These are phyloP conservation scores for Dipodomys spectabilis DNA, from an alignment of 2,113 vertebrate genomes.

Conservation along the genomic window DNA sequence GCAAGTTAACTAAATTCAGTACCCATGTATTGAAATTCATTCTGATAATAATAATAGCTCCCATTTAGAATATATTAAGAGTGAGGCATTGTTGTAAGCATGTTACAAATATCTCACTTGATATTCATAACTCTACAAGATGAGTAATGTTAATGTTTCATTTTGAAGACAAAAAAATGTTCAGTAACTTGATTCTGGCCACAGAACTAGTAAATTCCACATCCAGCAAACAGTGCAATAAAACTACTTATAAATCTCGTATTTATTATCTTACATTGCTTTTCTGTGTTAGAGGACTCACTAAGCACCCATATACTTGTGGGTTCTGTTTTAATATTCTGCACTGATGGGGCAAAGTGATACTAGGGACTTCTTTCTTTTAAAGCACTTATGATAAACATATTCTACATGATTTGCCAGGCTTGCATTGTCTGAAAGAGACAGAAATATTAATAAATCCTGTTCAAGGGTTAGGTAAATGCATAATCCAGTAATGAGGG, in stretches of 20 bases:
- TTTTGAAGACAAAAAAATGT: background rate
- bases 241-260: background rate
- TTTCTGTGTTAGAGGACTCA: background rate
- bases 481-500: background rate
- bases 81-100: background rate
- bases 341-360: background rate
- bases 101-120: slow-evolving; percentile 11
- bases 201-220: background rate
- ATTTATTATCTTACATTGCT: background rate
- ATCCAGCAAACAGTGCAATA: background rate
- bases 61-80: background rate
- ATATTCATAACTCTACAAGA: background rate
- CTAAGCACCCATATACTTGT: background rate
- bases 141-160: background rate
- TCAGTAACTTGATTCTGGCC: background rate
- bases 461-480: background rate
- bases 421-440: background rate
- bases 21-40: background rate
- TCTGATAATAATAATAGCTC: background rate
- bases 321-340: background rate
- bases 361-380: background rate
- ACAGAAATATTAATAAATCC: background rate
- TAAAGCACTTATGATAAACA: background rate
- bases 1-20: slow-evolving; percentile 6
- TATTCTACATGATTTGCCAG: background rate